phyloP scores from a whole-genome alignment of 1,140 invertebrate genomes.

The Bombus turneri region DNA sequence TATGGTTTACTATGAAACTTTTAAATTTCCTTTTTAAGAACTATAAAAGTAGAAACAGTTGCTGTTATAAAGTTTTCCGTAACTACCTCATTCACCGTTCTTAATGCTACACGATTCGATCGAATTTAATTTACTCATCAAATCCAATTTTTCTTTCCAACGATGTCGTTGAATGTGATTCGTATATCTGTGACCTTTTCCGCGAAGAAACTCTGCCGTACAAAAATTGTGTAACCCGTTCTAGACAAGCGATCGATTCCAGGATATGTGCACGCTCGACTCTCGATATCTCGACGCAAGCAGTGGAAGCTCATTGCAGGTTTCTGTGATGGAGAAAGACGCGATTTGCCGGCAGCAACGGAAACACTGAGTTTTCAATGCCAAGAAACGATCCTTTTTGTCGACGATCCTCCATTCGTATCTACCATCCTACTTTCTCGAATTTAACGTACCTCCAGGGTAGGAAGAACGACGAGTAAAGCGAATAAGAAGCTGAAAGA shows the following conservation, averaged over 20 bases:
- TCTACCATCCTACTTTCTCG: conserved; percentile 2
- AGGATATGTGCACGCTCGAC: background rate
- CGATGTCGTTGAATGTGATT: background rate
- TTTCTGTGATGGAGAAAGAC: conserved; percentile 31
- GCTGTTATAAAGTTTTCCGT: background rate
- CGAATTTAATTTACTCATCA: background rate
- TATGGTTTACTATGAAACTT: background rate
- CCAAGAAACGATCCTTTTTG: conserved; percentile 44
- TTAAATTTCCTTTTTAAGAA: background rate
- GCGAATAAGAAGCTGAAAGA: background rate
- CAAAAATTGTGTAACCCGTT: background rate
- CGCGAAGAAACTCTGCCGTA: background rate
- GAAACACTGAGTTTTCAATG: conserved; percentile 50
- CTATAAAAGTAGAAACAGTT: background rate
- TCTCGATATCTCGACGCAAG: conserved; percentile 2
- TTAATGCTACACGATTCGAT: background rate
- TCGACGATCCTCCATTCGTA: background rate
- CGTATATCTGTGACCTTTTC: background rate
- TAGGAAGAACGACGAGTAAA: background rate
- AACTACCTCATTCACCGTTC: background rate
- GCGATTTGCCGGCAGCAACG: conserved; percentile 36
- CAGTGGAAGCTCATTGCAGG: conserved; percentile 25
- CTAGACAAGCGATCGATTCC: conserved; percentile 8
- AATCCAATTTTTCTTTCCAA: background rate
- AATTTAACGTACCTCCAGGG: conserved; percentile 41